These are phyloP conservation scores for Volucella bombylans DNA, from an alignment of 2,888 invertebrate genomes.

Conservation along the genomic window DNA sequence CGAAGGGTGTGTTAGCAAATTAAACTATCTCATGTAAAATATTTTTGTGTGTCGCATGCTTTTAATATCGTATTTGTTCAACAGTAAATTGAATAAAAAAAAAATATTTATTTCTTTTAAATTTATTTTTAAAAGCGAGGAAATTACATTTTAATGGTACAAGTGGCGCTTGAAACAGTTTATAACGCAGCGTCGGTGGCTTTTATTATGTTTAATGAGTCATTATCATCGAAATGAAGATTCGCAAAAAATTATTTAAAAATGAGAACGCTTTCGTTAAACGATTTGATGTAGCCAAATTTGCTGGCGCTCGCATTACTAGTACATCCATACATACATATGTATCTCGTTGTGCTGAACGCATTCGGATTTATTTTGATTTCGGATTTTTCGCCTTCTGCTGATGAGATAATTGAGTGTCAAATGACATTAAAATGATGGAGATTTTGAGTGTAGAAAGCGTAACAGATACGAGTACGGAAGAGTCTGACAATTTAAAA, in stretches of 20 bases:
- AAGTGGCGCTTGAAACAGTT: constrained; percentile 49
- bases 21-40: not conserved
- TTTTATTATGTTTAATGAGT: constrained; percentile 60
- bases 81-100: not conserved
- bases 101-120: not conserved
- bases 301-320: too few species aligned
- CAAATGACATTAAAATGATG: constrained; percentile 23
- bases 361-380: not conserved
- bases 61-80: constrained; percentile 20
- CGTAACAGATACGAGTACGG: not conserved
- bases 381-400: not conserved
- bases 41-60: constrained; percentile 3
- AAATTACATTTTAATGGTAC: constrained; percentile 55
- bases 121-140: constrained; percentile 2
- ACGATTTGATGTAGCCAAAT: too few species aligned
- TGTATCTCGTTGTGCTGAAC: not conserved
- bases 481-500: too few species aligned
- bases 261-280: not conserved
- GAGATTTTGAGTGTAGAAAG: constrained; percentile 12
- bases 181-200: constrained; percentile 14
- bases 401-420: constrained; percentile 22
- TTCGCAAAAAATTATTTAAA: not conserved
- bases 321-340: too few species aligned
- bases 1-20: not conserved
- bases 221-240: constrained; percentile 33